A percentile compares a stretch with the other conserved stretches of the same genome.
These are phyloP conservation scores for Sarcophaga caerulescens DNA, from an alignment of 2,888 invertebrate species.

Conservation along the genomic window DNA sequence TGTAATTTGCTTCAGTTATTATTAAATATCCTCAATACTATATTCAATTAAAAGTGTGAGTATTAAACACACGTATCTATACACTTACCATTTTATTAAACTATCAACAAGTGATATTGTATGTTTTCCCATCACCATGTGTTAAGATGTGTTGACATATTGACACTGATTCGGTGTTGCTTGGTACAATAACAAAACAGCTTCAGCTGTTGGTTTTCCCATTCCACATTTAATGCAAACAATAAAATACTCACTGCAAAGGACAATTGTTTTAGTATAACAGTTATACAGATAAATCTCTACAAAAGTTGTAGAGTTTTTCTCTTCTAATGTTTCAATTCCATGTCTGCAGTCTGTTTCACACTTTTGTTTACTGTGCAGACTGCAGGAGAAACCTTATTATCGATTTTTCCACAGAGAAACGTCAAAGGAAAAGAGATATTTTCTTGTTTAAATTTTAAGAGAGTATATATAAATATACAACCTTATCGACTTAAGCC, in stretches of 20 bases:
- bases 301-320: neutral
- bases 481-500: constrained; percentile 29
- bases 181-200: neutral
- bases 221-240: neutral
- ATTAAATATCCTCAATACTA: no score
- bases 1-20: no score
- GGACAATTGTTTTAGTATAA: neutral
- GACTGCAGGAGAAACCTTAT: constrained; percentile 11
- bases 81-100: constrained; percentile 33
- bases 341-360: no score
- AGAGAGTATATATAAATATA: neutral
- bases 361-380: neutral
- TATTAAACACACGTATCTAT: no score
- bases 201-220: neutral
- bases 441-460: neutral
- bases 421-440: neutral
- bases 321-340: neutral
- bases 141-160: constrained; percentile 53
- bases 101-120: constrained; percentile 57
- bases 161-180: constrained; percentile 53
- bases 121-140: neutral
- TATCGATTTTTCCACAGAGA: constrained; percentile 29
- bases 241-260: neutral
- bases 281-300: constrained; percentile 4
- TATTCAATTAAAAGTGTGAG: no score